phyloP scores from a whole-genome alignment of 2,797 vertebrate genomes.

The Euthynnus affinis region DNA sequence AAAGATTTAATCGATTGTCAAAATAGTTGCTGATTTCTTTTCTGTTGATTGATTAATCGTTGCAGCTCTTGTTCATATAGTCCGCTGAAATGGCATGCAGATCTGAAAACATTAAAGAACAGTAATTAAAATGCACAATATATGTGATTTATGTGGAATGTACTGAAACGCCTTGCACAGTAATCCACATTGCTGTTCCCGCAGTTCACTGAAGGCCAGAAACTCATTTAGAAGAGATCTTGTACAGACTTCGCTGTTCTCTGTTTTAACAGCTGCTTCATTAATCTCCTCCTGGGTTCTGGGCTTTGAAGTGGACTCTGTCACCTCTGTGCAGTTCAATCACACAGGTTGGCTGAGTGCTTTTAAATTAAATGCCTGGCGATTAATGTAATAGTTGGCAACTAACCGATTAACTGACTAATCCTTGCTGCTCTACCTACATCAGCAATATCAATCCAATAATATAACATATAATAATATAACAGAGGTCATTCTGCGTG shows the following conservation, averaged over 20 bases:
- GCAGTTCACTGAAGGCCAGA: not conserved
- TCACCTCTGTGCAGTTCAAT: conserved; percentile 99
- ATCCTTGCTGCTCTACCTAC: too few relatives aligned
- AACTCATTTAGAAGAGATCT: too few relatives aligned
- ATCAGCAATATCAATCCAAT: too few relatives aligned
- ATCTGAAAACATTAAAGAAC: not conserved
- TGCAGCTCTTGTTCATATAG: not conserved
- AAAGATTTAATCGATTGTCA: too few relatives aligned
- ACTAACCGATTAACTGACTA: too few relatives aligned
- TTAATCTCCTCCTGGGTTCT: conserved; percentile 87
- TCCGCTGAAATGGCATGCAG: not conserved
- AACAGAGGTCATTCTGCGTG: too few relatives aligned
- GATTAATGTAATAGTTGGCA: too few relatives aligned
- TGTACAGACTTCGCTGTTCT: conserved; percentile 13
- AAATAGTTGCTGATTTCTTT: too few relatives aligned
- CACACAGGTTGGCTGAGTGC: conserved; percentile 90
- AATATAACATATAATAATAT: too few relatives aligned
- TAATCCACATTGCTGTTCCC: conserved; percentile 6
- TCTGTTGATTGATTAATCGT: too few relatives aligned
- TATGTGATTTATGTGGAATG: too few relatives aligned
- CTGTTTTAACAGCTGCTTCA: conserved; percentile 40
- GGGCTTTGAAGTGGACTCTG: conserved; percentile 96
- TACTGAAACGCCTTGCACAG: not conserved
- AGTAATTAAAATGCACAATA: not conserved
- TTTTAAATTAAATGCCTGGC: not conserved